A percentile compares a stretch with the other conserved stretches of the same genome.
Conservation (phyloP, 1,140 invertebrate species). For the Armadillidium nasatum region DNA sequence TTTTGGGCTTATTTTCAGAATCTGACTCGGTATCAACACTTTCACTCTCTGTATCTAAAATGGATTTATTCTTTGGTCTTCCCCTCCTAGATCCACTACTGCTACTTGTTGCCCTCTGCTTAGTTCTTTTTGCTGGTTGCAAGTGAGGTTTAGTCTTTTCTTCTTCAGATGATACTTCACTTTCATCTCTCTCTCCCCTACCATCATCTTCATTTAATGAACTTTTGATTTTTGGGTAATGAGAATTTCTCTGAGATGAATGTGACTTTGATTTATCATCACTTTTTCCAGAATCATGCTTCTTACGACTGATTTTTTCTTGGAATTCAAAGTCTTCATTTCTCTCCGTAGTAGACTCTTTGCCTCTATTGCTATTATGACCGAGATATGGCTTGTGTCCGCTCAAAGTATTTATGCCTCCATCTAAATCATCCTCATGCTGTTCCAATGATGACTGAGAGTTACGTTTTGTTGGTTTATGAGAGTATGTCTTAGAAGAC, state of each 20-base stretch:
- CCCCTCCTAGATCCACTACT: conserved; percentile 24
- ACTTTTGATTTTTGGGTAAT: background rate
- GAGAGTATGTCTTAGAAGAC: background rate
- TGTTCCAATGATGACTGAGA: background rate
- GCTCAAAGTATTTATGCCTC: background rate
- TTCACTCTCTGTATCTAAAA: conserved; percentile 39
- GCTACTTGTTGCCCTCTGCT: conserved; percentile 38
- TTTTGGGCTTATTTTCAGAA: conserved; percentile 41
- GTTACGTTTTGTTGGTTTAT: background rate
- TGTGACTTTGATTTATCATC: conserved; percentile 19
- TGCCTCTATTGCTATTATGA: background rate
- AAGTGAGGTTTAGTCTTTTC: conserved; percentile 26
- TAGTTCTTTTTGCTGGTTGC: conserved; percentile 31
- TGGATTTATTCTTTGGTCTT: conserved; percentile 31
- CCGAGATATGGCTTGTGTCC: background rate
- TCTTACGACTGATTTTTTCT: conserved; percentile 36
- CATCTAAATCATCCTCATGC: background rate
- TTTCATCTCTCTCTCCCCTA: background rate
- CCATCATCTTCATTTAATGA: background rate
- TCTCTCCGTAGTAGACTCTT: background rate
- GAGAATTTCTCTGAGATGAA: background rate
- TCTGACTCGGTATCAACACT: conserved; percentile 30
- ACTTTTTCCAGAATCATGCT: conserved; percentile 55
- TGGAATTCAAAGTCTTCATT: background rate
- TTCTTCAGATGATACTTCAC: background rate